phyloP scores from a whole-genome alignment of 2,797 vertebrate genomes.

The Heliangelus exortis region DNA sequence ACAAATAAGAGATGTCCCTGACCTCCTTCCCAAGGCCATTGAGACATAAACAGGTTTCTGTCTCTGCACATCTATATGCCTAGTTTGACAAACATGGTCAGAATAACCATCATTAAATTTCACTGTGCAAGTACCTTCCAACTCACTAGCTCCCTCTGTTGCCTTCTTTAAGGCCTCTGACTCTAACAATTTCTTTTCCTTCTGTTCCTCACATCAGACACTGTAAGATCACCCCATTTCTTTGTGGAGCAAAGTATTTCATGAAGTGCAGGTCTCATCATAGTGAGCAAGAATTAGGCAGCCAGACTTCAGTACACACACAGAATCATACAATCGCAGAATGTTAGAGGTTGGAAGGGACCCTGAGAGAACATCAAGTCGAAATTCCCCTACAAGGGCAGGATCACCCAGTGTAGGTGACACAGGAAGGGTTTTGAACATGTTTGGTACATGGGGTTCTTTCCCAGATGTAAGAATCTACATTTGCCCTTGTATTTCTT shows the following conservation, averaged over 20 bases:
- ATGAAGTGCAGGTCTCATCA: neutral
- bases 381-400: no score
- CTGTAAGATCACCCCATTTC: neutral
- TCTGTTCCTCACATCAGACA: rapidly evolving
- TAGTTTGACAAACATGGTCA: neutral
- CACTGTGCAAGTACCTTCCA: neutral
- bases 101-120: neutral
- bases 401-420: no score
- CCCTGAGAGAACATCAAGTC: no score
- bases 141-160: neutral
- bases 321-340: neutral
- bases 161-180: neutral
- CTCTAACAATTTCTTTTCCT: neutral
- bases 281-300: neutral
- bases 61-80: neutral
- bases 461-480: no score
- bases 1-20: neutral
- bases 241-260: neutral
- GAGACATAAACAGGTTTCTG: rapidly evolving
- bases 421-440: no score
- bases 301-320: neutral
- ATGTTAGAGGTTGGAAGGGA: no score
- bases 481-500: no score
- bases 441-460: no score
- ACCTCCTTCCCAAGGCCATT: neutral